Conservation (phyloP, 2,888 invertebrate genomes). For the Hemithea aestivaria region DNA sequence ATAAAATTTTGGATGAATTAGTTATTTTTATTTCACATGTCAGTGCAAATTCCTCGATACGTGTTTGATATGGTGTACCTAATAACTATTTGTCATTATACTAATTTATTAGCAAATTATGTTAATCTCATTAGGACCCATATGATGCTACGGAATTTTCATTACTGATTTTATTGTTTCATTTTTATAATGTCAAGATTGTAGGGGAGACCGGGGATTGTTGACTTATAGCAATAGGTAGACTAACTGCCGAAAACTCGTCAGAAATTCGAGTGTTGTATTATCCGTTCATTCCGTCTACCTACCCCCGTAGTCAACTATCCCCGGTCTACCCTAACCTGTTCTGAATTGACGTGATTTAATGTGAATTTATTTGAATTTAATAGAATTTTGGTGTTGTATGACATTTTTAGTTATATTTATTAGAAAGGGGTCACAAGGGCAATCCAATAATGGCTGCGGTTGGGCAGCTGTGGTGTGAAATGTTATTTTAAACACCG, state of each 20-base stretch:
- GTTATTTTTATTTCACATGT: constrained; percentile 16
- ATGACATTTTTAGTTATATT: constrained; percentile 19
- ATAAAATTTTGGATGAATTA: constrained; percentile 14
- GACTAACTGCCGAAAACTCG: no score
- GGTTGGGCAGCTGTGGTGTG: constrained; percentile 18
- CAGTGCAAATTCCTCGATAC: constrained; percentile 49
- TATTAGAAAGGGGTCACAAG: constrained; percentile 22
- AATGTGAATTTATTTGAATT: constrained; percentile 21
- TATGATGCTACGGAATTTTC: constrained; percentile 62
- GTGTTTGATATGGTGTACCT: constrained; percentile 43
- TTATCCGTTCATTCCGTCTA: no score
- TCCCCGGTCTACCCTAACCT: no score
- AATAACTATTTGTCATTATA: constrained; percentile 72
- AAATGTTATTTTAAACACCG: constrained; percentile 17
- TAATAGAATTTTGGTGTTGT: constrained; percentile 23
- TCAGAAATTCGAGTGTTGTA: no score
- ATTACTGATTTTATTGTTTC: constrained; percentile 64
- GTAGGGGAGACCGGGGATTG: no score
- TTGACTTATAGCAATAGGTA: no score
- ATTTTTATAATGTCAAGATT: constrained; percentile 44
- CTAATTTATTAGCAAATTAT: constrained; percentile 67
- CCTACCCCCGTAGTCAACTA: no score
- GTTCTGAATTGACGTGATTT: constrained; percentile 18
- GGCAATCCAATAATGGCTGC: constrained; percentile 16
- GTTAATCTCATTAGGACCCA: constrained; percentile 59